Base-by-base conservation (phyloP, 2,113 vertebrate genomes). In the Pagrus major region DNA sequence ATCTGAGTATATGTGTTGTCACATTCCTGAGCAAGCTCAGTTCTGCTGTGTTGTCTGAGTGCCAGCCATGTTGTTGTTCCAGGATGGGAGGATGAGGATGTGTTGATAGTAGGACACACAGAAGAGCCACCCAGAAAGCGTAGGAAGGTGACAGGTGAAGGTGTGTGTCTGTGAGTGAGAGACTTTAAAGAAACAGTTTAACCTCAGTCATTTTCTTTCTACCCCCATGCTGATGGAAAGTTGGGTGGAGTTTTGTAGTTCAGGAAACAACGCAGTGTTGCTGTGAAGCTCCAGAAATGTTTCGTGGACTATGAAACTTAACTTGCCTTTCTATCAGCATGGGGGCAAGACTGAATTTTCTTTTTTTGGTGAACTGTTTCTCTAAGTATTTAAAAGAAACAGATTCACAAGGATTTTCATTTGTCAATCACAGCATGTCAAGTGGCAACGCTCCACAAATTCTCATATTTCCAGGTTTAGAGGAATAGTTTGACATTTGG, bases 61-160 rank as follows among this genome's bases (percentile, higher is more conserved):
- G 59, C 15, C 46, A 71, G 80, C 56, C 29, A 6, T 94, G 83
- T 91, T 92, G 69, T 91, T 93, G 77, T 94, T 96, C 47, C 93
- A 93, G 94, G 93, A 79, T 95, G 94, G 95, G 93, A 95, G 89
- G 88, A 95, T 90, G 94, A 94, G 83, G 95, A 96, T 90, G 90
- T 96, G 87, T 94, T 95, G 90, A 54, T 95, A 79, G 90, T 95
- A 83, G 94, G 93, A 91, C 92, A 11, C 93, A 91, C 93, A 90
- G 81, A 87, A 76, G 91, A 93, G 63, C 93, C 76, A 0, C 1
- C 66, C 52, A 90, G 78, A 91, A 94, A 71, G 84, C 91, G 71
- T 93, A 90, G 92, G 72, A 94, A 87, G 86, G 92, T 94, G 91
- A 88, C 91, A 2, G 93, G 91, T 71, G 91, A 94, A 94, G 94